Percentiles rank a stretch among this genome's conserved stretches.
phyloP scores from a whole-genome alignment of 1,140 invertebrate species.

The Lepeophtheirus salmonis region DNA sequence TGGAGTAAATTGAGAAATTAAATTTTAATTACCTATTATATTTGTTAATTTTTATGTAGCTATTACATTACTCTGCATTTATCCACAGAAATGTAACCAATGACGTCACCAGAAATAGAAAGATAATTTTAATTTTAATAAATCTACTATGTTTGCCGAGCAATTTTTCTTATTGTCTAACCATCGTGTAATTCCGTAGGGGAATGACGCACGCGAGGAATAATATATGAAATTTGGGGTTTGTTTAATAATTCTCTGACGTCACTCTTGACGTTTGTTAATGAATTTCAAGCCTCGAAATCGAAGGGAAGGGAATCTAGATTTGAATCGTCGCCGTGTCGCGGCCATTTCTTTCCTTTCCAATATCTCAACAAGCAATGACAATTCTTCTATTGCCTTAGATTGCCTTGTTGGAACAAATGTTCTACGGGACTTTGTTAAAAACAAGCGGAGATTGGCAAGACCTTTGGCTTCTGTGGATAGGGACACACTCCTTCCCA shows the following conservation, averaged over 20 bases:
- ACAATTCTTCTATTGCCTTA: not conserved
- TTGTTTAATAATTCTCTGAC: not conserved
- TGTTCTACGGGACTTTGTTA: not conserved
- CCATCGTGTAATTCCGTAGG: too few species aligned
- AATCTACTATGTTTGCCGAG: too few species aligned
- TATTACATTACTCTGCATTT: too few species aligned
- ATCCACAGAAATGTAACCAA: too few species aligned
- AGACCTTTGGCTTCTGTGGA: not conserved
- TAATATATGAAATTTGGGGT: too few species aligned
- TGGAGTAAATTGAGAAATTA: too few species aligned
- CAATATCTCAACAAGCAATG: conserved; percentile 1
- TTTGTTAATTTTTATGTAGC: too few species aligned
- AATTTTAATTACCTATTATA: too few species aligned
- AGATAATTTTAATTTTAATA: too few species aligned
- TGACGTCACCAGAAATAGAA: too few species aligned
- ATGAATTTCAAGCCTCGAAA: not conserved
- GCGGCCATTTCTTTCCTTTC: conserved; percentile 7
- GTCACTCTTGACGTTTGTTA: not conserved
- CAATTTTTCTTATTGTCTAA: too few species aligned
- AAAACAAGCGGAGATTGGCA: not conserved
- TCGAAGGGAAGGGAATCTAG: not conserved
- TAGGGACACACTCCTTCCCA: not conserved
- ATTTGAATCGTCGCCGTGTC: conserved; percentile 6
- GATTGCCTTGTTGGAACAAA: not conserved
- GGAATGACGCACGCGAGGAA: too few species aligned